phyloP scores from a whole-genome alignment of 2,797 vertebrate species.

The Epinephelus malabaricus region DNA sequence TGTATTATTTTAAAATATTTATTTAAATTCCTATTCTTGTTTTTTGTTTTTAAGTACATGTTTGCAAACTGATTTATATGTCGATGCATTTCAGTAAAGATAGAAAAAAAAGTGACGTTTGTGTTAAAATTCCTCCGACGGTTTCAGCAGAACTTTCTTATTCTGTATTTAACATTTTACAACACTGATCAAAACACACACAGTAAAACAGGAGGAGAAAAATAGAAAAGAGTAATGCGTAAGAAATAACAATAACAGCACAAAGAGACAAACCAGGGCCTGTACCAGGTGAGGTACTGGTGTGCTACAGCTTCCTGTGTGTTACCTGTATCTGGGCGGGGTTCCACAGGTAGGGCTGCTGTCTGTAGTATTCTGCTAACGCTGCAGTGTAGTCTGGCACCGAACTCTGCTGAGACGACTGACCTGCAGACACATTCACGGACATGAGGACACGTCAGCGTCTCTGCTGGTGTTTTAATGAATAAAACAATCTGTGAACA shows the following conservation, averaged over 20 bases:
- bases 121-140: neutral
- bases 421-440: slow-evolving; percentile 80
- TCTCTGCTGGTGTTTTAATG: neutral
- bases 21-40: no score
- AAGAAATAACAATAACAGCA: no score
- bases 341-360: slow-evolving; percentile 96
- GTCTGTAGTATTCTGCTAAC: slow-evolving; percentile 97
- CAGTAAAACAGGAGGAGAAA: no score
- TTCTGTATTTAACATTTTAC: no score
- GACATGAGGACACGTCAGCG: neutral
- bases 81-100: no score
- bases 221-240: no score
- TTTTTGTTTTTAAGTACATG: no score
- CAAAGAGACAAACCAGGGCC: neutral
- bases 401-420: slow-evolving; percentile 93
- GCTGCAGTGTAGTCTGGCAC: slow-evolving; percentile 95
- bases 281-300: neutral
- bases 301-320: neutral
- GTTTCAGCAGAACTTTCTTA: no score
- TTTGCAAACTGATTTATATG: no score
- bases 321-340: slow-evolving; percentile 81
- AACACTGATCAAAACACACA: no score
- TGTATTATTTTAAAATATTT: no score
- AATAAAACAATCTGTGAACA: no score
- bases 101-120: neutral